A percentile compares a stretch with the other conserved stretches of the same genome.
Conservation (phyloP, 2,888 invertebrate species). For the Cryptophagus acutangulus region DNA sequence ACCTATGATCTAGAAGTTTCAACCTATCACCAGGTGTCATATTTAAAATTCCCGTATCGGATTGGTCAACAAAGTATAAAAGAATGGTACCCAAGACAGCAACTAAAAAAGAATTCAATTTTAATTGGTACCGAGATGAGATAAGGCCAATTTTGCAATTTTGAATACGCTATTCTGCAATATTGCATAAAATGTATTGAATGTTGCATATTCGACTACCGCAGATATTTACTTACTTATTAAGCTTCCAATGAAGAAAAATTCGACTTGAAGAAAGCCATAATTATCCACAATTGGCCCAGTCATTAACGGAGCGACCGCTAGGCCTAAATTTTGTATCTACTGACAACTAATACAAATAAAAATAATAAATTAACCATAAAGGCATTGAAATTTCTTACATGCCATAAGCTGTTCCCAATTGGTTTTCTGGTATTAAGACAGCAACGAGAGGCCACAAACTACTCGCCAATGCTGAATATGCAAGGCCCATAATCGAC, state of each 20-base stretch:
- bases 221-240: too few relatives aligned
- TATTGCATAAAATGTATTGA: too few relatives aligned
- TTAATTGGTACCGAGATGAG: too few relatives aligned
- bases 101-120: too few relatives aligned
- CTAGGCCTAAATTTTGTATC: slow-evolving; percentile 91
- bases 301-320: slow-evolving; percentile 76
- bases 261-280: slow-evolving; percentile 83
- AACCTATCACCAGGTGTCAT: too few relatives aligned
- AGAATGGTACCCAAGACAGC: too few relatives aligned
- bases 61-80: too few relatives aligned
- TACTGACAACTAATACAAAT: slow-evolving; percentile 90
- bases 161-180: too few relatives aligned
- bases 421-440: slow-evolving; percentile 85
- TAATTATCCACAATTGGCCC: slow-evolving; percentile 83
- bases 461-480: slow-evolving; percentile 89
- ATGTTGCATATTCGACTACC: too few relatives aligned
- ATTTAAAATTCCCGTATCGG: too few relatives aligned
- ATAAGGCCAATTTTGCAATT: too few relatives aligned
- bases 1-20: too few relatives aligned
- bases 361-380: slow-evolving; percentile 2
- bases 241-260: slow-evolving; percentile 86
- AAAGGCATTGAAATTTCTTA: slow-evolving; percentile 52
- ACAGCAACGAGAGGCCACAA: slow-evolving; percentile 94
- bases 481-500: slow-evolving; percentile 81
- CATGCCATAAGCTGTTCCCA: slow-evolving; percentile 97